phyloP scores from a whole-genome alignment of 2,888 invertebrate genomes.

The Cyclophora punctaria region DNA sequence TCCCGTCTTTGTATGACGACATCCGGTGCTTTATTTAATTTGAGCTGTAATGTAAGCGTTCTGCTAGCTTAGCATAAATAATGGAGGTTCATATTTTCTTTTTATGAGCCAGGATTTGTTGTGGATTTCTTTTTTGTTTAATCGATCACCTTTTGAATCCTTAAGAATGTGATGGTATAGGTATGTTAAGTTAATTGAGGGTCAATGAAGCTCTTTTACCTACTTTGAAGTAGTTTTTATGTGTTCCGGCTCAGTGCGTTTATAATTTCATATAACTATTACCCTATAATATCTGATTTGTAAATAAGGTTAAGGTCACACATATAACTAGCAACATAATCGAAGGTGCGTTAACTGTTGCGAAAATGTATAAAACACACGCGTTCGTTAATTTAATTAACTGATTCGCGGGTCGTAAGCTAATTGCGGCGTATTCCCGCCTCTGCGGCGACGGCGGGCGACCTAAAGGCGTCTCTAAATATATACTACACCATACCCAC shows the following conservation, averaged over 20 bases:
- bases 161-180: too few species aligned
- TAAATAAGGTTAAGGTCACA: too few species aligned
- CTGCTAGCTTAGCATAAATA: conserved; percentile 25
- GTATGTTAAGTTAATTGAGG: too few species aligned
- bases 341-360: neutral
- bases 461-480: conserved; percentile 42
- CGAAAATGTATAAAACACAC: conserved; percentile 29
- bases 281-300: too few species aligned
- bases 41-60: conserved; percentile 32
- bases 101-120: conserved; percentile 1
- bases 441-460: conserved; percentile 22
- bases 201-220: too few species aligned
- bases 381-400: conserved; percentile 50
- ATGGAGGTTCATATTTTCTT: conserved; percentile 21
- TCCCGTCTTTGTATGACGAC: conserved; percentile 44
- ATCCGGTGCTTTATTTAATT: conserved; percentile 57
- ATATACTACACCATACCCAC: conserved; percentile 47
- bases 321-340: too few species aligned
- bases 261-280: too few species aligned
- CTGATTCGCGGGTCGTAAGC: conserved; percentile 33
- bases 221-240: too few species aligned
- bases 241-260: too few species aligned
- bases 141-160: too few species aligned
- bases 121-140: too few species aligned
- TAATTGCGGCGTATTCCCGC: conserved; percentile 39